These are phyloP conservation scores for Tinamus guttatus DNA, from an alignment of 2,113 vertebrate species.

Conservation along the genomic window DNA sequence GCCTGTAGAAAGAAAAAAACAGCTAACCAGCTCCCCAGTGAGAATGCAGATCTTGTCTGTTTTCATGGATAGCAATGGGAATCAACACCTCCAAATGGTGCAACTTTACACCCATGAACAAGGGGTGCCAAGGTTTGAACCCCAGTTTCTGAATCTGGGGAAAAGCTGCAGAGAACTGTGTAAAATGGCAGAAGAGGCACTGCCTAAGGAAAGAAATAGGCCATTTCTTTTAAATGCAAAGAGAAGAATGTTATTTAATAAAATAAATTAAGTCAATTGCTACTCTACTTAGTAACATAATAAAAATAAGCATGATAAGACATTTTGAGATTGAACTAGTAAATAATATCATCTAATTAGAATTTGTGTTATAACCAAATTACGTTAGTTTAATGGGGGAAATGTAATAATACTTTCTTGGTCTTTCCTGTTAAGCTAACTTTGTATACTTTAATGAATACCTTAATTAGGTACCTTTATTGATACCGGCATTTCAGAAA, in stretches of 20 bases:
- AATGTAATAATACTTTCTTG: constrained; percentile 45
- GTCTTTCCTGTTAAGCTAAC: constrained; percentile 63
- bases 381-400: constrained; percentile 65
- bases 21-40: background rate
- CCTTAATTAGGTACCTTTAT: constrained; percentile 71
- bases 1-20: background rate
- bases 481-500: constrained; percentile 62
- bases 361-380: constrained; percentile 57
- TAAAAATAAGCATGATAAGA: constrained; percentile 67
- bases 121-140: accelerated
- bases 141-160: background rate
- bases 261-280: constrained; percentile 60
- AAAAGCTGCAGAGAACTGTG: background rate
- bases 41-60: background rate
- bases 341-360: constrained; percentile 72
- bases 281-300: constrained; percentile 41
- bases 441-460: constrained; percentile 67
- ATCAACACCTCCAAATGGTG: accelerated
- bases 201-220: background rate
- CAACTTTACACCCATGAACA: background rate
- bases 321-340: constrained; percentile 68
- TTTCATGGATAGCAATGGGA: accelerated
- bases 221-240: background rate
- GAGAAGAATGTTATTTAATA: constrained; percentile 58
- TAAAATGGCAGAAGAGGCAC: accelerated